Percentiles rank a stretch among this genome's conserved stretches.
phyloP scores from a whole-genome alignment of 1,140 invertebrate species.

The Anadara kagoshimensis region DNA sequence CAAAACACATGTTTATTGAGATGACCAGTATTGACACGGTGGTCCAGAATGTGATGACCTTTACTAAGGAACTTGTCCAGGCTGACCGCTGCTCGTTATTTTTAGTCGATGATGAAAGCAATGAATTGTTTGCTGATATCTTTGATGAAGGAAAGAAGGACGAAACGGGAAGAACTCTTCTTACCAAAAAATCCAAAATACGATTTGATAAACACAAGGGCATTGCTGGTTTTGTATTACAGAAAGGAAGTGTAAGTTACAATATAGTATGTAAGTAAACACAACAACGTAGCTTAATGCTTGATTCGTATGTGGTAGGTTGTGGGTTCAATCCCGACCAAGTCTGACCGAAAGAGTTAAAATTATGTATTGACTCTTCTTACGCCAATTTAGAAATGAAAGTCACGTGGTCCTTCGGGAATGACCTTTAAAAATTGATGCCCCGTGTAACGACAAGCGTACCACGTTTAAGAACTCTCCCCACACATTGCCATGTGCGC shows the following conservation, averaged over 20 bases:
- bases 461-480: no score
- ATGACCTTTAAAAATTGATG: no score
- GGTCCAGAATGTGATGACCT: conserved; percentile 82
- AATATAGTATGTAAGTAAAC: not conserved
- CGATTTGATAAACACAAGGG: conserved; percentile 93
- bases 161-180: conserved; percentile 15
- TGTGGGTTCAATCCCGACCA: no score
- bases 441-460: no score
- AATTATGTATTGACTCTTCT: not conserved
- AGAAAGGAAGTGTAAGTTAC: conserved; percentile 84
- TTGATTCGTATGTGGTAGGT: no score
- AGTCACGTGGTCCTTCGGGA: no score
- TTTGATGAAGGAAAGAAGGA: conserved; percentile 80
- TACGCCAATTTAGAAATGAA: no score
- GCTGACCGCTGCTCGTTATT: conserved; percentile 85
- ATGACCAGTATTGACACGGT: conserved; percentile 85
- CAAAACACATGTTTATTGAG: conserved; percentile 80
- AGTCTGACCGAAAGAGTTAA: not conserved
- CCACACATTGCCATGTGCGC: no score
- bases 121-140: conserved; percentile 85
- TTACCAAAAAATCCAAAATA: conserved; percentile 48
- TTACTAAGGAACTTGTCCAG: conserved; percentile 84
- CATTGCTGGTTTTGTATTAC: conserved; percentile 94
- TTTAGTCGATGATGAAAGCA: conserved; percentile 80
- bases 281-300: not conserved